Base-by-base conservation (phyloP, 2,797 vertebrate species). In the Ciconia nigra region DNA sequence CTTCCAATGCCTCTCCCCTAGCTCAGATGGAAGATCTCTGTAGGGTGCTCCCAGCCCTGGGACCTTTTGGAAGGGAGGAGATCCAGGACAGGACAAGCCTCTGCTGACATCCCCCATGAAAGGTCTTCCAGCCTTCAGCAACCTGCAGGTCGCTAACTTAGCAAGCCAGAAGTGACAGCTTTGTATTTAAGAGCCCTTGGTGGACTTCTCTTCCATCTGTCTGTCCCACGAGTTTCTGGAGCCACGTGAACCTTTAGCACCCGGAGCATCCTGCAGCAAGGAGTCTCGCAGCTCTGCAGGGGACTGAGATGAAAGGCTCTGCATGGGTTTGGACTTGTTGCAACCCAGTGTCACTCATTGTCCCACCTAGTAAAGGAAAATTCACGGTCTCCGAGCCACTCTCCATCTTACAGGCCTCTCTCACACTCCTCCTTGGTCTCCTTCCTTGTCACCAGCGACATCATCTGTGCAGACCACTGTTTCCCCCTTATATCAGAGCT, bases 381-480 rank as follows among this genome's bases (percentile, higher is more conserved):
- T 15, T 13, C 49, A 24, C 46, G 4, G 31, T 21, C 15, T 51
- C 13, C 1, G 3, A 71, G 37, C 22, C 46, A 31, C 29, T 61
- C 42, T 15, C 24, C 26, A 37, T 29, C 49, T 16, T 46, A 37
- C 0, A 79, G 66, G 47, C 19, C 59, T 66, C 42, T 46, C 19
- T 52, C 81, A 28, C 26, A 5, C 24, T 37, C 39, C 26, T 87
- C n/a, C 61, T 25, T 5, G 18, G 41, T 10, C 55, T 83, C 22
- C 37, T 41, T 57, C 66, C 44, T 69, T 71, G 66, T 67, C 81
- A 42, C 16, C 47, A 54, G 39, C 0, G 2, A 39, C 73, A 7
- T 1, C 35, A 5, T 22, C 55, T 4, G 5, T 5, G 33, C 3
- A 1, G 61, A 39, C 39, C 59, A 5, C 14, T 1, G 5, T 12